These are phyloP conservation scores for Brachyhypopomus occidentalis DNA, from an alignment of 2,113 vertebrate species.

Conservation along the genomic window DNA sequence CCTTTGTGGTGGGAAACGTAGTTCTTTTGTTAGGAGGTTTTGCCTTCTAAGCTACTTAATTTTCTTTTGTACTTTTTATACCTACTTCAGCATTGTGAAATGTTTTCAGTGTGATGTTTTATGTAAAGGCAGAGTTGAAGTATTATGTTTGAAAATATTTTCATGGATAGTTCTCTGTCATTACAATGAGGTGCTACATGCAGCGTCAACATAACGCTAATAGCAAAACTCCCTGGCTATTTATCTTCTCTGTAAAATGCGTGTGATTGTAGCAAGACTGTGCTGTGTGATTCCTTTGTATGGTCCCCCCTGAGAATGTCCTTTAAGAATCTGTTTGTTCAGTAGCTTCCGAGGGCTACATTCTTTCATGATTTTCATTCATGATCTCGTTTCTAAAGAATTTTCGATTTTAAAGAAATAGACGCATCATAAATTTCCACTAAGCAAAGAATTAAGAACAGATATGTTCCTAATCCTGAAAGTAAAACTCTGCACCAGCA, in stretches of 20 bases:
- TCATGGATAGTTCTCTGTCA: background rate
- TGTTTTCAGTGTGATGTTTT: background rate
- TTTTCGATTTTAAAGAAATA: no score
- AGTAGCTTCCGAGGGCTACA: no score
- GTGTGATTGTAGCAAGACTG: background rate
- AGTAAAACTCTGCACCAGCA: no score
- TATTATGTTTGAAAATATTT: constrained; percentile 3
- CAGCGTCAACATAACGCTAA: background rate
- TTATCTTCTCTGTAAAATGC: background rate
- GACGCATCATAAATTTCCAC: no score
- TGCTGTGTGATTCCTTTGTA: background rate
- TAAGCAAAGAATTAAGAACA: no score
- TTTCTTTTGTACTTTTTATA: constrained; percentile 7
- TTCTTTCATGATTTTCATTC: no score
- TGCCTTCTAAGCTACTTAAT: background rate
- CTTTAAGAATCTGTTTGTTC: no score
- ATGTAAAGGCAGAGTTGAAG: constrained; percentile 1
- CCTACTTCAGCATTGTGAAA: background rate
- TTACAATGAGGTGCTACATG: background rate
- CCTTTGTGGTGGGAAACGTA: background rate
- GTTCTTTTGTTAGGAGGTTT: constrained; percentile 13
- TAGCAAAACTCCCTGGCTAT: background rate
- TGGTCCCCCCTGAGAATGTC: no score
- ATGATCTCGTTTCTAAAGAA: no score
- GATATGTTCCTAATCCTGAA: no score